Percentiles rank a stretch among this genome's conserved stretches.
phyloP scores from a whole-genome alignment of 2,888 invertebrate genomes.

The Caenorhabditis angaria region DNA sequence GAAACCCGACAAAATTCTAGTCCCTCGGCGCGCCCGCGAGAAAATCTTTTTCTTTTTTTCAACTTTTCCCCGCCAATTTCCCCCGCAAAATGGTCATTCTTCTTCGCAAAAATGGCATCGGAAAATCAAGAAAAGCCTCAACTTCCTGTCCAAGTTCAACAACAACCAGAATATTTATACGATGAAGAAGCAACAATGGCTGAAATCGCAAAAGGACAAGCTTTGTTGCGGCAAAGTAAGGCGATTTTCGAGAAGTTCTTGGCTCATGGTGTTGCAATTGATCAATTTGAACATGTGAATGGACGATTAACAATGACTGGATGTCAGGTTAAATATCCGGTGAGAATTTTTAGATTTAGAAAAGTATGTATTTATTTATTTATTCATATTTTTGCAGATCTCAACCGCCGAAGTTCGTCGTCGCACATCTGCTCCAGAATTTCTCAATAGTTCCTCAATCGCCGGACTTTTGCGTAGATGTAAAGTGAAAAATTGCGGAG shows the following conservation, averaged over 20 bases:
- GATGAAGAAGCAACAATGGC: too few species aligned
- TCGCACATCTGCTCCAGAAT: constrained; percentile 4
- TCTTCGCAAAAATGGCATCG: too few species aligned
- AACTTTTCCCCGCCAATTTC: neutral
- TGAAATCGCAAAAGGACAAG: neutral
- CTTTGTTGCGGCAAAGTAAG: neutral
- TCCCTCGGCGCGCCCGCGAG: neutral
- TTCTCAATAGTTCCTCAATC: neutral
- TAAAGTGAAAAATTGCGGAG: constrained; percentile 11
- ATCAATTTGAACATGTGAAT: constrained; percentile 7
- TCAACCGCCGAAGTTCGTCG: neutral
- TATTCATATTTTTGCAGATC: neutral
- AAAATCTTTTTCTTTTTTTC: neutral
- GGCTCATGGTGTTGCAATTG: neutral
- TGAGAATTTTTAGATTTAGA: neutral
- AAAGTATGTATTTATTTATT: neutral
- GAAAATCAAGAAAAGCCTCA: too few species aligned
- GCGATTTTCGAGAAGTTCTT: neutral
- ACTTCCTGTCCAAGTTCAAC: too few species aligned
- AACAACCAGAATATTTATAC: too few species aligned
- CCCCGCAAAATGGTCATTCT: neutral
- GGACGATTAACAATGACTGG: neutral
- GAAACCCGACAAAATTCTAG: neutral
- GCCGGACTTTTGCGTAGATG: neutral
- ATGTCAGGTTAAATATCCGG: neutral